A percentile compares a stretch with the other conserved stretches of the same genome.
These are phyloP conservation scores for Euplagia quadripunctaria DNA, from an alignment of 2,888 invertebrate species.

Conservation along the genomic window DNA sequence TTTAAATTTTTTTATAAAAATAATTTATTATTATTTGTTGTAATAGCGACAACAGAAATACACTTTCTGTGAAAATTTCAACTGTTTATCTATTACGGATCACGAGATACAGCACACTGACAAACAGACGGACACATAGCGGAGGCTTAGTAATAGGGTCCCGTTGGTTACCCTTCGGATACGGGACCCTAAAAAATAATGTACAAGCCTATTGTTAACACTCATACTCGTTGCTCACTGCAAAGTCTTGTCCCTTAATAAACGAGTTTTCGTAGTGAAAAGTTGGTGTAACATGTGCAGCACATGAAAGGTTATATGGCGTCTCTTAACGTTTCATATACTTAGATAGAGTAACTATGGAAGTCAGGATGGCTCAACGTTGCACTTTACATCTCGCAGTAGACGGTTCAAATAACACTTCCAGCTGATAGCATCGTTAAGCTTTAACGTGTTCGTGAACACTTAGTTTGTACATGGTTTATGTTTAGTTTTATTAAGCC, in stretches of 20 bases:
- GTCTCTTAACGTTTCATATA: slow-evolving; percentile 35
- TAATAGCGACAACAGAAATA: too few relatives aligned
- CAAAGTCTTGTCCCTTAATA: slow-evolving; percentile 16
- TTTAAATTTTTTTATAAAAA: too few relatives aligned
- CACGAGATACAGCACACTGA: too few relatives aligned
- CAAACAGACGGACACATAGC: too few relatives aligned
- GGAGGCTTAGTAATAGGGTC: too few relatives aligned
- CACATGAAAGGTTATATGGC: slow-evolving; percentile 27
- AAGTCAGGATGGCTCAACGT: slow-evolving; percentile 44
- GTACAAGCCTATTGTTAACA: not conserved
- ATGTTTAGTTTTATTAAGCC: slow-evolving; percentile 69
- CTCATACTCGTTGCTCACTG: not conserved
- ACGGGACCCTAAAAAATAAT: not conserved
- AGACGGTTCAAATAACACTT: slow-evolving; percentile 70
- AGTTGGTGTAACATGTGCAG: slow-evolving; percentile 26
- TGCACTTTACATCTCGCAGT: slow-evolving; percentile 60
- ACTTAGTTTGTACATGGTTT: slow-evolving; percentile 69
- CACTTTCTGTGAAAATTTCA: too few relatives aligned
- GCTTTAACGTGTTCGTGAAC: slow-evolving; percentile 67
- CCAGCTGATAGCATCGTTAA: slow-evolving; percentile 69
- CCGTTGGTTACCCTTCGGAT: too few relatives aligned
- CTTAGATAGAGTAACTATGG: slow-evolving; percentile 39
- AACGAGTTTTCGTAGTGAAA: slow-evolving; percentile 27
- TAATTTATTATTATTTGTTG: too few relatives aligned
- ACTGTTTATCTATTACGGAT: too few relatives aligned